Evolutionary conservation across 2,797 vertebrate genomes (phyloP), one percentile per base, ranked within the genome.

Genomic region (Threskiornis aethiopicus): DNA sequence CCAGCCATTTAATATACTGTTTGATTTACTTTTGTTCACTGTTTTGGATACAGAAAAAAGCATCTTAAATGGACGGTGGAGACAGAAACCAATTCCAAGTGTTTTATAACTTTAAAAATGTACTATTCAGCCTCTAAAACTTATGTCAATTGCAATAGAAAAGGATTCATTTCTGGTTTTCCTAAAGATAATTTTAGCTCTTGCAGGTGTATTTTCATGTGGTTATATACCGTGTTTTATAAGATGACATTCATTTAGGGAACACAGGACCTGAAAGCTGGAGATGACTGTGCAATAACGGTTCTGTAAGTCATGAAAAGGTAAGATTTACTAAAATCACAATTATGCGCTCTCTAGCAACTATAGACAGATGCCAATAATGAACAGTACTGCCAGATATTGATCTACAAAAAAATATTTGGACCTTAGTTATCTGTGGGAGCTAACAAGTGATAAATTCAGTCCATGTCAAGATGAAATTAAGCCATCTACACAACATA

Each of bases 11-110:
- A 94, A 82, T 82, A 67, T 25, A 84, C 59, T 87, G 17, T 57
- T 64, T 92, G 72, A 91, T 93, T 89, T 89, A 89, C 59, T 89
- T 87, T 67, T 89, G 13, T 87, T 91, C 92, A 7, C 52, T 81
- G 35, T 82, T 96, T 95, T 72, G 78, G 76, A 61, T 57, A 55
- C 10, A 84, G 69, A 14, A 66, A 78, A 90, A 81, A 57, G 6
- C 16, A 72, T 54, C 42, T 81, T 83, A 83, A 87, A 69, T 33
- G 46, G 70, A 70, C 87, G 22, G n/a, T 58, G 52, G 35, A 58
- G 11, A 83, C 26, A 75, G 22, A 94, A 94, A 92, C 25, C 35
- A 67, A 57, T 70, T 78, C 28, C 26, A 73, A 47, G 49, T 58
- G 16, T 44, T 81, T 64, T 70, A 46, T 71, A 87, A 70, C 17